These are phyloP conservation scores for Nudaria mundana DNA, from an alignment of 2,888 invertebrate genomes.

Conservation along the genomic window DNA sequence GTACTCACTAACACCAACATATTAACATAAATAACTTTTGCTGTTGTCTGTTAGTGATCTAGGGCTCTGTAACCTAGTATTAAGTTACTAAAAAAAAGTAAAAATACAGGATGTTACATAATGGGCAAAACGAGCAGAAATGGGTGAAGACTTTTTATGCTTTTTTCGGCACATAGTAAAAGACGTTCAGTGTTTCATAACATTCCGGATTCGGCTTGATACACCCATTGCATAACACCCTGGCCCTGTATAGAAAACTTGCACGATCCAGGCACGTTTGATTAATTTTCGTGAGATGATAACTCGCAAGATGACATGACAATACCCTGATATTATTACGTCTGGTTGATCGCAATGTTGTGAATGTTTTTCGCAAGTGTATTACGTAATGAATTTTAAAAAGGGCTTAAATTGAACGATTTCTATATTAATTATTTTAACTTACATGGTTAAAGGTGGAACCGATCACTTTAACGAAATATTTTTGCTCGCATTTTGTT, in stretches of 20 bases:
- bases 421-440: no score
- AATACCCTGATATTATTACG: constrained; percentile 48
- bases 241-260: no score
- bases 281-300: constrained; percentile 23
- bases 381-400: constrained; percentile 13
- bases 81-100: constrained; percentile 16
- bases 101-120: no score
- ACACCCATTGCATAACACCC: no score
- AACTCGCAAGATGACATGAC: constrained; percentile 47
- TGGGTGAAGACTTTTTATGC: no score
- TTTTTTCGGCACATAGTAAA: no score
- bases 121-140: no score
- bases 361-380: constrained; percentile 20
- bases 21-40: constrained; percentile 11
- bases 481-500: no score
- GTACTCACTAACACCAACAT: constrained; percentile 22
- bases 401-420: constrained; percentile 33
- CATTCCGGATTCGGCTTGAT: no score
- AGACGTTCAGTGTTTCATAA: no score
- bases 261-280: constrained; percentile 21
- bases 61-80: constrained; percentile 3
- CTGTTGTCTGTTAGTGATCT: constrained; percentile 5
- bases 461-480: no score
- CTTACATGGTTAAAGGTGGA: no score
- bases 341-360: constrained; percentile 26